Conservation (phyloP, 2,888 invertebrate species). For the Cheilosia variabilis region DNA sequence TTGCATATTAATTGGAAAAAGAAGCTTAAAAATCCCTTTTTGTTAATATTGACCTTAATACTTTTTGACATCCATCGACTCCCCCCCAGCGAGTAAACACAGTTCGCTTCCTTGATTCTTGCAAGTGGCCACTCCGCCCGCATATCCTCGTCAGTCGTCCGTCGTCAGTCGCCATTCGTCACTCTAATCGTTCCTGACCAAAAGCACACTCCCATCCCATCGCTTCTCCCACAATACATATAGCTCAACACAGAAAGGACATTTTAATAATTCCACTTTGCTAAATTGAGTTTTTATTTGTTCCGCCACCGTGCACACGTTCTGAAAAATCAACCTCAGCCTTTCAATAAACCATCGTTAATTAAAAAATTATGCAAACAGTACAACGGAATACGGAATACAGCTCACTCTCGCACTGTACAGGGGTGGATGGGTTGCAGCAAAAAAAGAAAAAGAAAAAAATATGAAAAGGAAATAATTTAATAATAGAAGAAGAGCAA, state of each 20-base stretch:
- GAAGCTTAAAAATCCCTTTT: conserved; percentile 4
- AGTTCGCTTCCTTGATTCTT: conserved; percentile 10
- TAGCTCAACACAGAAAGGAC: conserved; percentile 39
- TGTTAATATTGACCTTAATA: conserved; percentile 51
- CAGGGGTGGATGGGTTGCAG: conserved; percentile 2
- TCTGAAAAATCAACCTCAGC: conserved; percentile 66
- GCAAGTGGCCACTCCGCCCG: background rate
- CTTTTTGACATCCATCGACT: conserved; percentile 35
- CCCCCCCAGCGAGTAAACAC: conserved; percentile 4
- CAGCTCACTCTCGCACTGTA: conserved; percentile 1
- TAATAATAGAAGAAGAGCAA: conserved; percentile 57
- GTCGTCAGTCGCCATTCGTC: background rate
- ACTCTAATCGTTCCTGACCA: conserved; percentile 6
- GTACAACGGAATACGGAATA: conserved; percentile 55
- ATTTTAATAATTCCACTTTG: conserved; percentile 73
- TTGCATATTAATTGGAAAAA: conserved; percentile 57
- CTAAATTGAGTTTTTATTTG: conserved; percentile 74
- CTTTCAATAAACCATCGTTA: conserved; percentile 73
- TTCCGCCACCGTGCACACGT: conserved; percentile 68
- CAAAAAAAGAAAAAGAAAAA: background rate
- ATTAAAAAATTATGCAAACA: conserved; percentile 76
- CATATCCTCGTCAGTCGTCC: conserved; percentile 1
- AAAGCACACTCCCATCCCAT: background rate
- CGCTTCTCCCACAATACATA: background rate
- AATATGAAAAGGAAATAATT: conserved; percentile 49